Evolutionary conservation across 37 sponge, comb jelly and placozoan genomes (phyloP), one percentile per base, ranked within the genome.

Genomic region (Halisarca cf. caerulea): DNA sequence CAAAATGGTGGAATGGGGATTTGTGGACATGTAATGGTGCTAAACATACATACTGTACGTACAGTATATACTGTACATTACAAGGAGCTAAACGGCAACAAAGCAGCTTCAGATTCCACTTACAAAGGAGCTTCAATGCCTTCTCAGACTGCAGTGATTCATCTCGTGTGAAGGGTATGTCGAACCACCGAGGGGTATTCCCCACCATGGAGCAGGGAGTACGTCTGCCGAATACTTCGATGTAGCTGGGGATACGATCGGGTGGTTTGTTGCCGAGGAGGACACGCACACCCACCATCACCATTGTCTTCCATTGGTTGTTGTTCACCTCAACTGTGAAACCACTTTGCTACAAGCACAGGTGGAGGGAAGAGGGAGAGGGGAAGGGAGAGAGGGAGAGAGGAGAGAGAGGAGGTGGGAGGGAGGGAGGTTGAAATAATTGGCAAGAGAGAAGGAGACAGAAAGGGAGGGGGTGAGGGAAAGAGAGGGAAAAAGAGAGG

Each of bases 141-240:
- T 91, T 94, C 60, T 89, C 90, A 37, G 92, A 84, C 36, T 79
- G 86, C 9, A 93, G 86, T 36, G 86, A 81, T 72, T 96, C 97
- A 77, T 96, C 97, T 41, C 90, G 40, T 8, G 94, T 86, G 83
- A 96, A 91, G 15, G 95, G 94, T 1, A 96, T 61, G 61, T 96
- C 97, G n/a, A 90, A 64, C 94, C 97, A 96, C 1, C 97, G 85
- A 60, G 66, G 37, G 8, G 45, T 66, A 40, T 75, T 83, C n/a
- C 84, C 57, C 8, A 88, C 77, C 20, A 87, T 55, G 3, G 59
- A 42, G 25, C 73, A 72, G 70, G 78, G 66, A 7, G 51, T 9
- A 3, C 35, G 47, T 7, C 88, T 69, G 1, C 94, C 92, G 72
- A 94, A 96, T 40, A 94, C 83, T 58, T 94, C 97, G 11, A 94